These are phyloP conservation scores for Austrolebias charrua DNA, from an alignment of 2,797 vertebrate genomes.

Conservation along the genomic window DNA sequence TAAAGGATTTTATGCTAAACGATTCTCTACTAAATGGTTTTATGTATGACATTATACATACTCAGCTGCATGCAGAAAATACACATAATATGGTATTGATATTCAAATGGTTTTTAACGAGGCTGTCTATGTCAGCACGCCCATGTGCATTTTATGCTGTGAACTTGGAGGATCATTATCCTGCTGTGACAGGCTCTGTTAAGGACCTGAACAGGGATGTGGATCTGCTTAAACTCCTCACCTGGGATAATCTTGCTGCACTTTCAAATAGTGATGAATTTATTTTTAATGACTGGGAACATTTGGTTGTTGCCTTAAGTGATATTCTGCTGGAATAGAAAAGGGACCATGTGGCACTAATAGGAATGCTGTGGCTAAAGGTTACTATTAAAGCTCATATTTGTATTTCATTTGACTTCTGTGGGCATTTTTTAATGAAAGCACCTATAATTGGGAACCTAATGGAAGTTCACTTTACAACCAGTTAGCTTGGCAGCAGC, in stretches of 20 bases:
- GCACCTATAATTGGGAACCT: conserved; percentile 67
- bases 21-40: not conserved
- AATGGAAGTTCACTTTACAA: conserved; percentile 60
- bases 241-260: conserved; percentile 66
- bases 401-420: conserved; percentile 72
- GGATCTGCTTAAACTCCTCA: conserved; percentile 51
- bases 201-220: conserved; percentile 54
- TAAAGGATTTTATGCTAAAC: too few species aligned
- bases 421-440: conserved; percentile 51
- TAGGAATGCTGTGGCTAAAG: conserved; percentile 68
- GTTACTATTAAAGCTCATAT: conserved; percentile 69
- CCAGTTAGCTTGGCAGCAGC: conserved; percentile 54
- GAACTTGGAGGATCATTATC: conserved; percentile 68
- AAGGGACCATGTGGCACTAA: conserved; percentile 50
- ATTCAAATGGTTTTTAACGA: conserved; percentile 68
- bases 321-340: conserved; percentile 48
- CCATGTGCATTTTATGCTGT: conserved; percentile 73
- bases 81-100: conserved; percentile 7
- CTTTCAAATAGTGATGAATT: conserved; percentile 76
- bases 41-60: conserved; percentile 19
- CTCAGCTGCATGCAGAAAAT: not conserved
- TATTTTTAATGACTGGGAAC: conserved; percentile 76
- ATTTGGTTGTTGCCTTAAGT: conserved; percentile 54
- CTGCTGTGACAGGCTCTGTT: conserved; percentile 62
- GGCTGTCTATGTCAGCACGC: conserved; percentile 51